Conservation (phyloP, 2,797 vertebrate species). For the Sebastes cheni region DNA sequence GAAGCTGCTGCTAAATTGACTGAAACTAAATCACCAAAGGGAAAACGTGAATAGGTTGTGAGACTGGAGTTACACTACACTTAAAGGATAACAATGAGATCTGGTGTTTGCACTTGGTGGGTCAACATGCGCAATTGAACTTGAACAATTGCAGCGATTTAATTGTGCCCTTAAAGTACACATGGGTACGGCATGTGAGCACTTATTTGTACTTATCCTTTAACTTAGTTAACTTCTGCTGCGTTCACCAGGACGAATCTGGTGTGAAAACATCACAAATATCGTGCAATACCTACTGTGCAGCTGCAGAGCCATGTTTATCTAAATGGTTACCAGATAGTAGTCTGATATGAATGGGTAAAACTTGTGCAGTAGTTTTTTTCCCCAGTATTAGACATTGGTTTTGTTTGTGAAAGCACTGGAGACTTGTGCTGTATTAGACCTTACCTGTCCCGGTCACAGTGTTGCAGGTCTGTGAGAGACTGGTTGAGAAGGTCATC, state of each 20-base stretch:
- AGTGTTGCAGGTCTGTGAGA: constrained; percentile 87
- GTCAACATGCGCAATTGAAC: not conserved
- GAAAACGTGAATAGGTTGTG: not conserved
- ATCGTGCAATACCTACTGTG: too few species aligned
- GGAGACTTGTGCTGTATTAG: not conserved
- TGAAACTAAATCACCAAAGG: not conserved
- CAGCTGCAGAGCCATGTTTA: not conserved
- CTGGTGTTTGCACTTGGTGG: not conserved
- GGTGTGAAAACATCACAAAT: not conserved
- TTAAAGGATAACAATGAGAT: not conserved
- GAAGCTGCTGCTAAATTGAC: not conserved
- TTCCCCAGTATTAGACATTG: not conserved
- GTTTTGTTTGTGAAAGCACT: not conserved
- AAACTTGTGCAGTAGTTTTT: not conserved
- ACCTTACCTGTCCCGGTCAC: constrained; percentile 88
- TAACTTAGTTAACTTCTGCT: not conserved
- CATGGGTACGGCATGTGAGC: not conserved
- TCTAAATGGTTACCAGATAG: not conserved
- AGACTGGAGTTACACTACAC: too few species aligned
- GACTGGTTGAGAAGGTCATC: constrained; percentile 95
- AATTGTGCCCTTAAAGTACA: not conserved
- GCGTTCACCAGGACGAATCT: not conserved
- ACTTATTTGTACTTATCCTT: not conserved
- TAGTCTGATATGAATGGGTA: not conserved
- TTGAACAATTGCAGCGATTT: not conserved